Evolutionary conservation across 2,797 vertebrate genomes (phyloP), one percentile per base, ranked within the genome.

Genomic region (Sebastes minor): DNA sequence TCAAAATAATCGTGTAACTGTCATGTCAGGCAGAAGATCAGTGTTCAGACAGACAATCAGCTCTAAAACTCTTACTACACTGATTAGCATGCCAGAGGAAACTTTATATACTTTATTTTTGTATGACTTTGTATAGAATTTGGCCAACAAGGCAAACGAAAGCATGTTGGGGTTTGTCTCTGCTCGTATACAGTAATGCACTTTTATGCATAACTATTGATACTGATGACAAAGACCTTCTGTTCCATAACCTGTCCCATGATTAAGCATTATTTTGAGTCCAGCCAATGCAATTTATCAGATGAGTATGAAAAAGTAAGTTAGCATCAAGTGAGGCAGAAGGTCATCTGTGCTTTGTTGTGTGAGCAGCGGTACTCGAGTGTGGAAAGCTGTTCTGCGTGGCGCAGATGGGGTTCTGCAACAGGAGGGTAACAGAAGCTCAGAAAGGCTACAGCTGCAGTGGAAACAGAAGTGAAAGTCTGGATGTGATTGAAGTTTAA

Each of bases 1-100:
- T 69, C 68, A 71, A 73, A 72, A 74, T 56, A 52, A 81, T 75
- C 56, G 22, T 59, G 4, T 42, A 56, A 22, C 38, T 63, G 30
- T 74, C 63, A 65, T 72, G 20, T 56, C 22, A 68, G 56, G 23
- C 52, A 38, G 78, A 30, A 38, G 6, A 68, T 77, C 23, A 49
- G 25, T n/a, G 59, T 75, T 82, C 16, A 76, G 38, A 74, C 33
- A 46, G 46, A 78, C 63, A 67, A 25, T 11, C 20, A 66, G 10
- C 35, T 63, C 49, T 74, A 25, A 20, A 79, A 80, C 62, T 23
- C 4, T 12, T 3, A 8, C 7, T n/a, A 35, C 16, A 55, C 27
- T 46, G 9, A 35, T 1, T 64, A 8, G 14, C 14, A 61, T 13
- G 14, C 13, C 23, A 68, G 14, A 56, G 5, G n/a, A 53, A 52